Evolutionary conservation across 2,113 vertebrate species (phyloP).

Genomic region (Australoheros scitulus): DNA sequence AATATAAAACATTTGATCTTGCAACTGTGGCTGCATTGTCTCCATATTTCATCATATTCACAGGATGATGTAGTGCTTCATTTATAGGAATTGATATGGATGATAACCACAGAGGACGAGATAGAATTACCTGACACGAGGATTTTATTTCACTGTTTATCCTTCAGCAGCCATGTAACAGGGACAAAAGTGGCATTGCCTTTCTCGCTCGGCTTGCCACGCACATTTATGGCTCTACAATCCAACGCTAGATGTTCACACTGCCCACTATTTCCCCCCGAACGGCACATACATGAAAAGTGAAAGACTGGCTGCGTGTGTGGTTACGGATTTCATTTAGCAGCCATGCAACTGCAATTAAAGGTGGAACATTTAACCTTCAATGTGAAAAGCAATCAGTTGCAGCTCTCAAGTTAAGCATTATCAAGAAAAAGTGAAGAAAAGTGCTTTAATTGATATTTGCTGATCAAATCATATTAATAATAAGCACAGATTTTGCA

Average conservation of each 20-base stretch:
- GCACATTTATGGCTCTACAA: conserved; percentile 50
- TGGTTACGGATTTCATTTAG: conserved; percentile 6
- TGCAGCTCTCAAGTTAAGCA: background rate
- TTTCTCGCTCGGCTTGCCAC: conserved; percentile 57
- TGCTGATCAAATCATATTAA: background rate
- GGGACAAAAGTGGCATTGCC: conserved; percentile 39
- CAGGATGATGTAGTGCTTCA: conserved; percentile 53
- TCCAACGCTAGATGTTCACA: conserved; percentile 43
- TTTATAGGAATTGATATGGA: conserved; percentile 70
- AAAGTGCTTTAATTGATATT: rapidly evolving
- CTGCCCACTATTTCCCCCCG: conserved; percentile 1
- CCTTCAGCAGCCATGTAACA: conserved; percentile 50
- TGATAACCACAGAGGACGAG: conserved; percentile 64
- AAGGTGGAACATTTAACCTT: background rate
- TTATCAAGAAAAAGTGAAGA: background rate
- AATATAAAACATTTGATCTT: background rate
- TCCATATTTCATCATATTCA: conserved; percentile 29
- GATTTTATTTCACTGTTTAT: conserved; percentile 67
- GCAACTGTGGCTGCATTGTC: conserved; percentile 12
- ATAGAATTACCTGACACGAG: conserved; percentile 57
- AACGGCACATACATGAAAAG: conserved; percentile 4
- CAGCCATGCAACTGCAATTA: background rate
- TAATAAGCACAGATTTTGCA: background rate
- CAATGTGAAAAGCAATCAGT: background rate
- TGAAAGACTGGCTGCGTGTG: background rate